Base-by-base conservation (phyloP, 2,797 vertebrate species). In the Anolis apletophallus region DNA sequence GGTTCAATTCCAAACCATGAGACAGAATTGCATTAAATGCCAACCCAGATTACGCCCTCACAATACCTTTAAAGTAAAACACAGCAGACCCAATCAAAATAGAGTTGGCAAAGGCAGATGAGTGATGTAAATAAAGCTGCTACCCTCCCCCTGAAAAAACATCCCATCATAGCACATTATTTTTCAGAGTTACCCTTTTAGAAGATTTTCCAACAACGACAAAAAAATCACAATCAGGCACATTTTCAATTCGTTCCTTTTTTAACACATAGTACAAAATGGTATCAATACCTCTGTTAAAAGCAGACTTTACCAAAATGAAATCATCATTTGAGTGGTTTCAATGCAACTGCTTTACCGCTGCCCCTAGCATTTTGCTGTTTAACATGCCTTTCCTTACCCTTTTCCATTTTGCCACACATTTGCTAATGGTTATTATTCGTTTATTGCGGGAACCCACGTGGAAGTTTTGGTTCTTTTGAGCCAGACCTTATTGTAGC, bases 1-100 rank as follows among this genome's bases (percentile, higher is more conserved):
- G 88, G 94, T 36, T 94, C 92, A 93, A 88, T 74, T 87, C 91
- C 85, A 95, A 93, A 91, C 87, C 84, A 36, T 93, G 77, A 91
- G 83, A 88, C 84, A 83, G 80, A 88, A 87, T 83, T 85, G 91
- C 85, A 91, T 73, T 78, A 75, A 91, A 91, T 76, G 81, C 88
- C 71, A 61, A 79, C 68, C 89, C 59, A 87, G 71, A 21, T 84
- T 71, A 92, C 91, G 89, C 85, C 92, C 81, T 92, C 89, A 95
- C 92, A 90, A 61, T 84, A 79, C 74, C 90, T 50, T 85, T 54
- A 34, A 71, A 57, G n/a, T 57, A 87, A 82, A 71, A 69, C 80
- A 89, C 67, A 81, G 69, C 2, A 91, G 88, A 82, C 90, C 88
- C 90, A 93, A 89, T 94, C 74, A 88, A 40, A 93, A 80, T 88